These are phyloP conservation scores for Lacerta agilis DNA, from an alignment of 2,797 vertebrate genomes.

Conservation along the genomic window DNA sequence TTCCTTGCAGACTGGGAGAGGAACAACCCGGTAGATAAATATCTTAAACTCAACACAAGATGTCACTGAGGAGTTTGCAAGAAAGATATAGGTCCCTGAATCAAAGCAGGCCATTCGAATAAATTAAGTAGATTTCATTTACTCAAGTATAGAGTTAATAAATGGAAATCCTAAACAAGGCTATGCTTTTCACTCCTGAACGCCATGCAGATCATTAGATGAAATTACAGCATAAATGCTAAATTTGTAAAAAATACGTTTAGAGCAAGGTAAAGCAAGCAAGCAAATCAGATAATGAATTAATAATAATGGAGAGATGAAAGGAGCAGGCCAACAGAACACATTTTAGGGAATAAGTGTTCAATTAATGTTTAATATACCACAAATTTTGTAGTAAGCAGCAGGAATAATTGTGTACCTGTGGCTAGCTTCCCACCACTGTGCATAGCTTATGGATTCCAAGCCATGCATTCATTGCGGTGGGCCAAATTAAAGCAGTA, in stretches of 20 bases:
- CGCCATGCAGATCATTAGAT: not conserved
- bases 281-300: conserved; percentile 13
- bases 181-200: conserved; percentile 19
- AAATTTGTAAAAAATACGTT: conserved; percentile 13
- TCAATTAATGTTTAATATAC: not conserved
- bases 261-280: not conserved
- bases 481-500: not conserved
- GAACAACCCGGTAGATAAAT: not conserved
- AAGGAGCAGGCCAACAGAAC: conserved; percentile 12
- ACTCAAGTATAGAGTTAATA: conserved; percentile 4
- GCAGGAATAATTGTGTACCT: not conserved
- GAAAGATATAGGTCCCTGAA: conserved; percentile 8
- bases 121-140: not conserved
- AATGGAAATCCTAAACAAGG: not conserved
- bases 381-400: not conserved
- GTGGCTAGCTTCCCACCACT: not conserved
- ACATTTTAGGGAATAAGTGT: conserved; percentile 22
- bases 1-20: not conserved
- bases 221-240: not conserved
- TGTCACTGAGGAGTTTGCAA: not conserved
- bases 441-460: too few relatives aligned
- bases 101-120: not conserved
- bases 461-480: too few relatives aligned
- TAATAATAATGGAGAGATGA: conserved; percentile 27
- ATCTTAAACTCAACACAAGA: conserved; percentile 14